Base-by-base conservation (phyloP, 2,888 invertebrate genomes). In the Masnerella sp. region DNA sequence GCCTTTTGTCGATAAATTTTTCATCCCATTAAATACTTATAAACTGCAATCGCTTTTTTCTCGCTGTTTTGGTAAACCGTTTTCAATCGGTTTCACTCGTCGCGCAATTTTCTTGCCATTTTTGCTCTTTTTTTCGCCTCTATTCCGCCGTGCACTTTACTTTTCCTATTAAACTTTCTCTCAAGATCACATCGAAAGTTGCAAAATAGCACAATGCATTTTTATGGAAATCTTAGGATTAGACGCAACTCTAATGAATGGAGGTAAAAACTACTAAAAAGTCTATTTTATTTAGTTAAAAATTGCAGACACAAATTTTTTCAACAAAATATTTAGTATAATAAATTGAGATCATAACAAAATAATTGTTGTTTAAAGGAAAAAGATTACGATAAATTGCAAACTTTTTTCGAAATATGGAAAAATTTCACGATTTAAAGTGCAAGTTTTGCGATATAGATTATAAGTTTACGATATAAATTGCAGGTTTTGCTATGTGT, bases 81-180 rank as follows among this genome's bases (percentile, higher is more conserved):
- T 64, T 62, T 62, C 51, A 25, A 62, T 51, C 43, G 45, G 47
- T 65, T 65, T 65, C 56, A 52, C 64, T 40, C 8, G 52, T 43
- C 51, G 18, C 17, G 25, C 42, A 45, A 45, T 54, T 42, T 51
- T 58, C 54, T 67, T 56, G 32, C 43, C 40, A 47, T 49, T 49
- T 58, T 51, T 56, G 38, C 25, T 51, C 28, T 12, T 56, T 47
- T 52, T 67, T 42, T 30, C 42, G 11, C 8, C 14, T 15, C 20
- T 22, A 32, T 42, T 45, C 28, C 32, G 28, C 5, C 38, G 22
- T 11, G 49, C 42, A 18, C 17, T 30, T 49, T 58, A 58, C 58
- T 67, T 67, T 67, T 67, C 42, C 67, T 56, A 58, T 58, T 67
- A 49, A 67, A 67, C 67, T 67, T 67, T 58, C 67, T 67, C 67